Evolutionary conservation across 2,888 invertebrate species (phyloP), one percentile per base, ranked within the genome.

Genomic region (Eulithis testata): DNA sequence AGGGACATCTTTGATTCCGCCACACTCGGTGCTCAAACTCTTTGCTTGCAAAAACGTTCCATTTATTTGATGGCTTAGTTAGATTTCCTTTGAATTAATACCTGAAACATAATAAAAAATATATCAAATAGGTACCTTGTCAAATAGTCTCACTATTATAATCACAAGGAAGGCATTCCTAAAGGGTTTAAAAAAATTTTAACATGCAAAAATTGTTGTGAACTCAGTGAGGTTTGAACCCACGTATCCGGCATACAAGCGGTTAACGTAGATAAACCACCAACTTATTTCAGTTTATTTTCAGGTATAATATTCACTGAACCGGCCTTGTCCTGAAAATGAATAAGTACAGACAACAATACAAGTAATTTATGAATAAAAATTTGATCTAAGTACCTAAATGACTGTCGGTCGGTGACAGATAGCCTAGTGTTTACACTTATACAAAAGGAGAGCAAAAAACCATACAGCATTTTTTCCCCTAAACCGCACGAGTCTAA

Each of bases 1-100:
- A 92, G 80, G 81, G 92, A 92, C 92, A 92, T 92, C 77, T 84
- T 82, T 53, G 67, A 68, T 73, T 66, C 69, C 36, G 75, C 82
- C 80, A 82, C 82, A 72, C 68, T 83, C 68, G 63, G 55, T 60
- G 52, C 60, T 40, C 44, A 36, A 36, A 57, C 9, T 37, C 50
- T 57, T 73, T 53, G 70, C 40, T 60, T 45, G 31, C 12, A 49
- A 40, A 47, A 44, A 14, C 53, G 14, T 52, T 44, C 63, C 66
- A 67, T 67, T 60, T 67, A 52, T 59, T 21, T 60, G 27, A 54
- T 68, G 44, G 50, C 45, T 55, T 14, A 43, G 54, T 47, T 11
- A 59, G 3, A 60, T 56, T 59, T 3, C 37, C 12, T 37, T 40
- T 14, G 5, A 12, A 40, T 14, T 14, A 52, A 14, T 66, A 71